A percentile compares a stretch with the other conserved stretches of the same genome.
These are phyloP conservation scores for Centruroides vittatus DNA, from an alignment of 1,140 invertebrate species.

Conservation along the genomic window DNA sequence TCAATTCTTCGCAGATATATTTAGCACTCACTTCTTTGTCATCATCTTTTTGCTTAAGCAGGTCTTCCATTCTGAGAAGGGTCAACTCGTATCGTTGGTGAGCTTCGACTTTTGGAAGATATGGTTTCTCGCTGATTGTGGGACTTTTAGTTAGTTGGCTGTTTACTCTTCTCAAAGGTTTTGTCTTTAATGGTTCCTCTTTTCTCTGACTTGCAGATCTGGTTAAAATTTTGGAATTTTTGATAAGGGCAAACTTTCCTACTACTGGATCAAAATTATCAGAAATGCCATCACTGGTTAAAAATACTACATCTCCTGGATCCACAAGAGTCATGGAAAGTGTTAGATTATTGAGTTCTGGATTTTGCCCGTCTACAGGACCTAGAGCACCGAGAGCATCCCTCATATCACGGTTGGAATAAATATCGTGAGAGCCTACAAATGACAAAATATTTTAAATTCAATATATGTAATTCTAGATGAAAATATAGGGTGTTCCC, in stretches of 20 bases:
- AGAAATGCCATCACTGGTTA: constrained; percentile 82
- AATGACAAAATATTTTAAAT: background rate
- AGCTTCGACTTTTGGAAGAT: constrained; percentile 57
- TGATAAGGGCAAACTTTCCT: constrained; percentile 66
- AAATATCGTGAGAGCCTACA: constrained; percentile 69
- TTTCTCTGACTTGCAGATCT: constrained; percentile 25
- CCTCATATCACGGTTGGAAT: constrained; percentile 75
- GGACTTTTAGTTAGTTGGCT: background rate
- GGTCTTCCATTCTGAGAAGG: constrained; percentile 61
- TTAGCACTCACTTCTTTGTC: constrained; percentile 29
- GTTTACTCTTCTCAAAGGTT: background rate
- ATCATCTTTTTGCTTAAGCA: constrained; percentile 22
- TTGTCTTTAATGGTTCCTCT: constrained; percentile 1
- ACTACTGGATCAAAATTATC: constrained; percentile 92
- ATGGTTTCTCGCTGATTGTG: background rate
- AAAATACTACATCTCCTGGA: constrained; percentile 69
- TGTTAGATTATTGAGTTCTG: constrained; percentile 82
- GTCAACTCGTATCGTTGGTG: constrained; percentile 64
- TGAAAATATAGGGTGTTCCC: too few species aligned
- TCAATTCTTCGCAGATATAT: constrained; percentile 53
- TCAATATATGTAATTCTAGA: background rate
- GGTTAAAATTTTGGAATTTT: constrained; percentile 11
- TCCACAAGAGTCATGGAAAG: constrained; percentile 74
- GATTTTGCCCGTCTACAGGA: constrained; percentile 73
- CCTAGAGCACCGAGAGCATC: constrained; percentile 87